These are phyloP conservation scores for Clepsis dumicolana DNA, from an alignment of 2,888 invertebrate species.

Conservation along the genomic window DNA sequence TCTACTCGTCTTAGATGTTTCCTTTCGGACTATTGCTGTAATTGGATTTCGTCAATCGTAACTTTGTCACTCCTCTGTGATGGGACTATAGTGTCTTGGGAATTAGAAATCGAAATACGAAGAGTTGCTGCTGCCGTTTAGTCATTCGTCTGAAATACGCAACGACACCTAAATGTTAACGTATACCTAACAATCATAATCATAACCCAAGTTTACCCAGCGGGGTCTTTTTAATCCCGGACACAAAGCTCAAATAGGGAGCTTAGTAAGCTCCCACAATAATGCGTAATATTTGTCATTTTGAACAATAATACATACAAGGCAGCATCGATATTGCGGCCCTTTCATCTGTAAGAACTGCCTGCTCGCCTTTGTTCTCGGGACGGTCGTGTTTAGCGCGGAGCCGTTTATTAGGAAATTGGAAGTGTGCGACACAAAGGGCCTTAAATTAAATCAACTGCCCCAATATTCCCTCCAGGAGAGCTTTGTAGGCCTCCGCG, in stretches of 20 bases:
- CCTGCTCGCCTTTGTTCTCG: constrained; percentile 67
- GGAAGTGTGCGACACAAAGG: constrained; percentile 77
- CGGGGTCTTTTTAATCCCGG: constrained; percentile 50
- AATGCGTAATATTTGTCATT: constrained; percentile 62
- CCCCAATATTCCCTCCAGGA: constrained; percentile 71
- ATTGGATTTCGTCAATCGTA: constrained; percentile 51
- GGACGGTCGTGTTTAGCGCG: constrained; percentile 62
- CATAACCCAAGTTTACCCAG: constrained; percentile 48
- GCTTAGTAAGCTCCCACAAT: constrained; percentile 46
- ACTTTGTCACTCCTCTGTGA: constrained; percentile 44
- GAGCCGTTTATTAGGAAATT: constrained; percentile 75
- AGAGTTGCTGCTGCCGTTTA: constrained; percentile 13
- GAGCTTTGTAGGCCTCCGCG: constrained; percentile 61
- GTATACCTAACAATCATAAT: constrained; percentile 47
- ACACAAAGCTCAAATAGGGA: constrained; percentile 54
- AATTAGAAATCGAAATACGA: constrained; percentile 27
- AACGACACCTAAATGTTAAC: constrained; percentile 6
- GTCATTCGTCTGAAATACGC: not conserved
- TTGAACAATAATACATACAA: constrained; percentile 64
- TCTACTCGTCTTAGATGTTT: constrained; percentile 43
- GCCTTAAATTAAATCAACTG: constrained; percentile 79
- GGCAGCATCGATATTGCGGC: constrained; percentile 64
- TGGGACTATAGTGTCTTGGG: constrained; percentile 19
- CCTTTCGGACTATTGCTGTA: constrained; percentile 46
- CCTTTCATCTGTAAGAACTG: constrained; percentile 62